Evolutionary conservation across 2,113 vertebrate species (phyloP).

Genomic region (Protobothrops flavoviridis): DNA sequence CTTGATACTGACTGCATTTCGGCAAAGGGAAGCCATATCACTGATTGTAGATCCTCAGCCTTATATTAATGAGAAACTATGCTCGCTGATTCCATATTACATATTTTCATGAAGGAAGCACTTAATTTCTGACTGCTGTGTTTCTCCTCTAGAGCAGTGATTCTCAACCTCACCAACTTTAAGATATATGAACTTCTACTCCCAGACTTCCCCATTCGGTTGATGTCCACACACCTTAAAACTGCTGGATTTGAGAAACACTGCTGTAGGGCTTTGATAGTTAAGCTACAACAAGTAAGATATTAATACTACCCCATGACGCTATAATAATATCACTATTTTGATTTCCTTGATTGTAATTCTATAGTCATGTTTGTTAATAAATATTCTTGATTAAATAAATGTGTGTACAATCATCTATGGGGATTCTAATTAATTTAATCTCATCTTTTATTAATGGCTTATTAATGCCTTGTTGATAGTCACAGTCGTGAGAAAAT

Average conservation of each 20-base stretch:
- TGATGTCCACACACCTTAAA: not conserved
- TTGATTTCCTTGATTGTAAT: not conserved
- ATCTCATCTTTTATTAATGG: not conserved
- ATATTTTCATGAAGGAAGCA: not conserved
- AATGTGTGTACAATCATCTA: not conserved
- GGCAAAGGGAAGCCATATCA: not conserved
- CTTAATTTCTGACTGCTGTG: not conserved
- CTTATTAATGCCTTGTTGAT: not conserved
- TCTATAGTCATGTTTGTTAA: not conserved
- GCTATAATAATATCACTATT: not conserved
- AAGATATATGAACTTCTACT: not conserved
- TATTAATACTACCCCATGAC: not conserved
- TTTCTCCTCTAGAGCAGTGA: not conserved
- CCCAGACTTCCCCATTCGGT: not conserved
- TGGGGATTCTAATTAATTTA: not conserved
- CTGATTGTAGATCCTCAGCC: not conserved
- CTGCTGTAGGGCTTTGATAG: not conserved
- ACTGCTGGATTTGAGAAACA: not conserved
- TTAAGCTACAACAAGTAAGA: not conserved
- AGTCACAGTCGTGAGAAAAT: not conserved
- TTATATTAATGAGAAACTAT: not conserved
- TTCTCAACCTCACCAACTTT: not conserved
- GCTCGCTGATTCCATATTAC: not conserved
- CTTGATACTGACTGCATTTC: not conserved
- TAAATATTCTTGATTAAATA: not conserved